These are phyloP conservation scores for Pseudoips prasinana DNA, from an alignment of 2,888 invertebrate species.

Conservation along the genomic window DNA sequence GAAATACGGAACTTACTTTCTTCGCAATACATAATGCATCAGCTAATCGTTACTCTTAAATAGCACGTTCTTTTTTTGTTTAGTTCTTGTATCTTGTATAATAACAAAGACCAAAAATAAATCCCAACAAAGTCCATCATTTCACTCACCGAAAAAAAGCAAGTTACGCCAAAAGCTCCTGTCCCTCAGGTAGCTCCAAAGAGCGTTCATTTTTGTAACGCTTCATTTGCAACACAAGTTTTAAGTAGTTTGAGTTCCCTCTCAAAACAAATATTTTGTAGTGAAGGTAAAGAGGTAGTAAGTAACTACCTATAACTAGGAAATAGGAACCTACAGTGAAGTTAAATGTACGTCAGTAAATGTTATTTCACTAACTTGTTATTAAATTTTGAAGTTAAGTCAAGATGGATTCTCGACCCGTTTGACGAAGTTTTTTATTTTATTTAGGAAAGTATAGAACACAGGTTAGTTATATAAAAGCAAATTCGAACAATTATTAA, in stretches of 20 bases:
- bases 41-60: too few relatives aligned
- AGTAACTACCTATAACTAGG: conserved; percentile 4
- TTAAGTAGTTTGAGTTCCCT: conserved; percentile 63
- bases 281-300: conserved; percentile 32
- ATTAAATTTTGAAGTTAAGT: conserved; percentile 20
- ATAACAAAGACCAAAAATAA: too few relatives aligned
- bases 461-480: too few relatives aligned
- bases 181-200: conserved; percentile 32
- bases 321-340: conserved; percentile 34
- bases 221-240: conserved; percentile 70
- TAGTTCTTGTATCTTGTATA: too few relatives aligned
- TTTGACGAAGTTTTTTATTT: conserved; percentile 6
- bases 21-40: too few relatives aligned
- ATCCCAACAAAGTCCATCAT: too few relatives aligned
- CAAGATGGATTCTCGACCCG: conserved; percentile 11
- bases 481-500: too few relatives aligned
- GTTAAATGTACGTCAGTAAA: conserved; percentile 44
- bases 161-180: too few relatives aligned
- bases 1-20: too few relatives aligned
- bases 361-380: conserved; percentile 20
- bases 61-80: too few relatives aligned
- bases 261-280: conserved; percentile 59
- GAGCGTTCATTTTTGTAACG: conserved; percentile 65
- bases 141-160: too few relatives aligned
- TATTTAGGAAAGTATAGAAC: too few relatives aligned